Evolutionary conservation across 2,113 vertebrate genomes (phyloP).

Genomic region (Vicugna pacos): DNA sequence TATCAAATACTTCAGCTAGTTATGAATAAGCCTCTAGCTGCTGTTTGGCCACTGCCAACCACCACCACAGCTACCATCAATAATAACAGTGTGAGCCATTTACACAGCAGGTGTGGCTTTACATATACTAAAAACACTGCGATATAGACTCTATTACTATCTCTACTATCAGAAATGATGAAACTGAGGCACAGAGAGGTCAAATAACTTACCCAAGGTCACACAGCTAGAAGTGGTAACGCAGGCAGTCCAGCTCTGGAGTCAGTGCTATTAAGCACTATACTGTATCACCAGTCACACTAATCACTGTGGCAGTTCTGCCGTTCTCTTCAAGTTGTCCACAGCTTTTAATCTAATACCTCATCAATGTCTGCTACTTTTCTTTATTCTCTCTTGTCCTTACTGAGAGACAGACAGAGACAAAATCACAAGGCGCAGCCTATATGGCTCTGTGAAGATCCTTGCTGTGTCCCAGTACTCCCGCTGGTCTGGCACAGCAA

Average conservation of each 20-base stretch:
- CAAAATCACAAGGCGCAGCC: not conserved
- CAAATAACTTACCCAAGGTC: not conserved
- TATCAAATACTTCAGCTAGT: not conserved
- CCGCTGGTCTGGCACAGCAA: not conserved
- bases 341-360: not conserved
- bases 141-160: not conserved
- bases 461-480: not conserved
- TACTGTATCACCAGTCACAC: not conserved
- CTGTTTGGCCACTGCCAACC: not conserved
- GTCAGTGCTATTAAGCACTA: not conserved
- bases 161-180: not conserved
- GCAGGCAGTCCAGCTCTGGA: not conserved
- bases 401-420: not conserved
- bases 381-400: not conserved
- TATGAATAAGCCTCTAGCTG: not conserved
- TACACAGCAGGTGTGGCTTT: not conserved
- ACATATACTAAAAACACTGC: not conserved
- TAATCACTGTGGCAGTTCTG: no score
- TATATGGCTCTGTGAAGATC: not conserved
- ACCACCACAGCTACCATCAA: not conserved
- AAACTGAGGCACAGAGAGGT: not conserved
- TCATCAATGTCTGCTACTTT: not conserved
- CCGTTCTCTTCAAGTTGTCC: not conserved
- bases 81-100: not conserved
- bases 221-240: not conserved